Base-by-base conservation (phyloP, 1,140 invertebrate species). In the Musca vetustissima region DNA sequence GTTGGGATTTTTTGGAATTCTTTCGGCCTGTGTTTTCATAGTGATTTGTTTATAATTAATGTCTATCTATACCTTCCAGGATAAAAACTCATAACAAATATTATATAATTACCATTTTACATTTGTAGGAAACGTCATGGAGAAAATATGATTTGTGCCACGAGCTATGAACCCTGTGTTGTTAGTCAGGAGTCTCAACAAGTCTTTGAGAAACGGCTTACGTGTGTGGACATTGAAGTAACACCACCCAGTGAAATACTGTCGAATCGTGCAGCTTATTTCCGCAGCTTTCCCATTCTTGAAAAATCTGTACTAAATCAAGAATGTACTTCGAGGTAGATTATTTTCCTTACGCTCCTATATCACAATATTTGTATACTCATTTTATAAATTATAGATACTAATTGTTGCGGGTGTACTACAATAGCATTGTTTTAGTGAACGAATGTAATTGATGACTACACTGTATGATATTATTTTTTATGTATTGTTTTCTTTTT, bases 261-360 rank as follows among this genome's bases (percentile, higher is more conserved):
- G 67, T 87, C 89, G 49, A 88, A 89, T 77, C 84, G 89, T 70
- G 88, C 89, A 48, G 89, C 89, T 8, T 91, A 90, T 81, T 90
- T 89, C 80, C 86, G 87, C 82, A 87, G 91, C 73, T 97, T 97
- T 84, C 95, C 94, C 17, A 78, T 91, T 6, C 85, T 97, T 25
- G 92, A 95, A 78, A 87, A 85, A 70, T 87, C 88, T 48, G 86
- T 91, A 49, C 86, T 97, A 50, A 93, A 92, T 74, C 91, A 91
- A 81, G 91, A 93, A 75, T 90, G 90, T 32, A 83, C 87, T 65
- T 84, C 87, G 77, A 86, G 87, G 88, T 87, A 85, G 69, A 50
- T 25, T 70, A 55, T 61, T 66, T 43, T 68, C 24, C 14, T 64
- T 64, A 28, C 61, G 32, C 47, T 59, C 25, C 17, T 13, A 25